A percentile compares a stretch with the other conserved stretches of the same genome.
These are phyloP conservation scores for Orientallactaga sibirica DNA, from an alignment of 2,797 vertebrate species.

Conservation along the genomic window DNA sequence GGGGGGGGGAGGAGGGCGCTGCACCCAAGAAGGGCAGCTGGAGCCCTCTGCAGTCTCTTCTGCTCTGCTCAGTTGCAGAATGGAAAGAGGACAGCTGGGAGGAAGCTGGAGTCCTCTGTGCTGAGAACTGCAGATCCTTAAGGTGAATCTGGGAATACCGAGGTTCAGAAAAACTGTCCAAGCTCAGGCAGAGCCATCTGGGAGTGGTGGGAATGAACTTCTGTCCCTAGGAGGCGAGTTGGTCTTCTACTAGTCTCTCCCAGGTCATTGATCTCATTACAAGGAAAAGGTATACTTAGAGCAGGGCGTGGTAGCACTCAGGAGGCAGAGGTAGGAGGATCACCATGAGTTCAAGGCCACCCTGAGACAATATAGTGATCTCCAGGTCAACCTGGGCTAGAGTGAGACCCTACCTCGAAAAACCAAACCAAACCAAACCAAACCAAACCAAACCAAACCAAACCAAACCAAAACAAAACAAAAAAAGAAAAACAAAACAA, in stretches of 20 bases:
- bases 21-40: not conserved
- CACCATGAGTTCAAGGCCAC: no score
- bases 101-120: not conserved
- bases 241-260: not conserved
- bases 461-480: no score
- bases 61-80: not conserved
- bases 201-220: not conserved
- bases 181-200: not conserved
- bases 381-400: no score
- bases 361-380: no score
- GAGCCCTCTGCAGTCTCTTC: not conserved
- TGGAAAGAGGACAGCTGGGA: not conserved
- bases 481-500: no score
- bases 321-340: no score
- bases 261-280: not conserved
- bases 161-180: not conserved
- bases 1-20: no score
- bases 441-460: no score
- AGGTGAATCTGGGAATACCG: not conserved
- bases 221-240: not conserved
- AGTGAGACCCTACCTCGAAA: no score
- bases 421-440: no score
- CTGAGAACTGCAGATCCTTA: not conserved
- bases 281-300: not conserved
- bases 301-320: no score